Evolutionary conservation across 2,113 vertebrate species (phyloP), one percentile per base, ranked within the genome.

Genomic region (Colossoma macropomum): DNA sequence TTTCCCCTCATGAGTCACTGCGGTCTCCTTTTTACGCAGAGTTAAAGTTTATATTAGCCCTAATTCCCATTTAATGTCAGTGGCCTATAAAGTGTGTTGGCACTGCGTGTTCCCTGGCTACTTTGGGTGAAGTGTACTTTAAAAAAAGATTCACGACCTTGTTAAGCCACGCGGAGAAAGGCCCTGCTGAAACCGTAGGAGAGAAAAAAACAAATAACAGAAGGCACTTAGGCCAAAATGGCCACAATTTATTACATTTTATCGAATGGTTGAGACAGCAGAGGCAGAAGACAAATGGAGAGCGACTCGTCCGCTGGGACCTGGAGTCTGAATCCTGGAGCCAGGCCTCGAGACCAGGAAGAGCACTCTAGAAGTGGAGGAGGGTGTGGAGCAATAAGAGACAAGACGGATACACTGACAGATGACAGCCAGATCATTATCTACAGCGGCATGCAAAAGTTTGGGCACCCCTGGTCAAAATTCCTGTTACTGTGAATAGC

Each of bases 41-140:
- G 71, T 88, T 87, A 79, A 68, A 60, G 65, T 48, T 27, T 0
- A 65, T 75, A 63, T 84, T 86, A 80, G 71, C 66, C 78, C 75
- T 85, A 85, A 88, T 86, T 75, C 73, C 65, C 65, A 76, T 76
- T 84, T 75, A 88, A 87, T 76, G 72, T 70, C 75, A 86, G 69
- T 73, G 54, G 45, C 65, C 30, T 28, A 60, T 80, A 75, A 84
- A 85, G 84, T 84, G 41, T 80, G 74, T 73, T 15, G 19, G 66
- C 34, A 38, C 83, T 65, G 69, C 34, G 6, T 79, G 83, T 74
- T 84, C 79, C 76, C 45, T n/a, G 0, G 56, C 72, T 81, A 38
- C 83, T 87, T 86, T 52, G 63, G 69, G 41, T 38, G 25, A 63
- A 72, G 50, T 75, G 78, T 74, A 70, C 75, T 88, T 86, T 41